Percentiles rank a stretch among this genome's conserved stretches.
phyloP scores from a whole-genome alignment of 2,797 vertebrate genomes.

The Ctenopoma multispine region DNA sequence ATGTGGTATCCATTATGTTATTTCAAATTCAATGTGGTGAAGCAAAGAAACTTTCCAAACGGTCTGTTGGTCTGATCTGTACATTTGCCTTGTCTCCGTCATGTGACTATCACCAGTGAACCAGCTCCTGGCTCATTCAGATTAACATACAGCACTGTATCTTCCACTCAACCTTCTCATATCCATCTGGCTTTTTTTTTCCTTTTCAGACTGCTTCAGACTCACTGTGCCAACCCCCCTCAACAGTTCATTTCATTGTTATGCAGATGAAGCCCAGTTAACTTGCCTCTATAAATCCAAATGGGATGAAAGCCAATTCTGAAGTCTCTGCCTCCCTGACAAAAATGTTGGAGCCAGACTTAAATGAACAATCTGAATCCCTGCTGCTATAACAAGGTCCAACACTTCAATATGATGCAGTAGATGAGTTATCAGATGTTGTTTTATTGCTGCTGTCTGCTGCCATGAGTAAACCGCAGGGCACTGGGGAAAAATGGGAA shows the following conservation, averaged over 20 bases:
- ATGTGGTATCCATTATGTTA: neutral
- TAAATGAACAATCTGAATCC: slow-evolving; percentile 35
- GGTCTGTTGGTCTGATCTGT: neutral
- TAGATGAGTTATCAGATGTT: slow-evolving; percentile 10
- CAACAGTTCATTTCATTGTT: slow-evolving; percentile 53
- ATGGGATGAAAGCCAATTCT: slow-evolving; percentile 49
- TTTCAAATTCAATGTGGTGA: neutral
- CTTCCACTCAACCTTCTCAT: slow-evolving; percentile 31
- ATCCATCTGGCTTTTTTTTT: slow-evolving; percentile 8
- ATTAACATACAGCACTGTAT: slow-evolving; percentile 27
- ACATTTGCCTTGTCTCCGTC: slow-evolving; percentile 11
- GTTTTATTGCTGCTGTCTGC: slow-evolving; percentile 17
- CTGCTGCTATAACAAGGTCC: slow-evolving; percentile 27
- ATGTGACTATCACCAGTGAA: slow-evolving; percentile 19
- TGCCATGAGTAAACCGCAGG: slow-evolving; percentile 16
- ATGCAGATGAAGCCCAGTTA: slow-evolving; percentile 76
- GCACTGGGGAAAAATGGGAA: slow-evolving; percentile 26
- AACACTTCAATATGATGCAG: slow-evolving; percentile 7
- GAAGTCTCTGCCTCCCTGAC: slow-evolving; percentile 29
- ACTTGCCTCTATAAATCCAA: slow-evolving; percentile 61
- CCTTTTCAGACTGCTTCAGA: slow-evolving; percentile 30
- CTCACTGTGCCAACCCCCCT: slow-evolving; percentile 47
- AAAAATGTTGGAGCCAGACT: slow-evolving; percentile 7
- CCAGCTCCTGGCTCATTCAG: slow-evolving; percentile 26
- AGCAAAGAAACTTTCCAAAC: neutral